phyloP scores from a whole-genome alignment of 2,113 vertebrate species.

The Okapia johnstoni region DNA sequence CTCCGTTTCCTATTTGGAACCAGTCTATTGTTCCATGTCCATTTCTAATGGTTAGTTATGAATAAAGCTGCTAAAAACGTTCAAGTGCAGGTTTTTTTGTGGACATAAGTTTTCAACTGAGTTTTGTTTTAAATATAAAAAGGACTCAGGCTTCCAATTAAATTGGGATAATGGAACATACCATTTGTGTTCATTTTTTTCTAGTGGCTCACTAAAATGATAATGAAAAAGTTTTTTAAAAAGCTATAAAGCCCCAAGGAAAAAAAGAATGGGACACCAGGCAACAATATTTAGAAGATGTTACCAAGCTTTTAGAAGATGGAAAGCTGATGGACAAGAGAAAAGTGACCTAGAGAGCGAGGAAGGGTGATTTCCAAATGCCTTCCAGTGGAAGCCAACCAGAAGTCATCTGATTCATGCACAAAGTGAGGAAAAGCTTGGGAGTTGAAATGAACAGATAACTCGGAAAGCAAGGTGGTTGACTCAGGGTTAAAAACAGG shows the following conservation, averaged over 20 bases:
- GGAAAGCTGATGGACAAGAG: not conserved
- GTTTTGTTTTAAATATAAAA: not conserved
- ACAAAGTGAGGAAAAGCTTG: not conserved
- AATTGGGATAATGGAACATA: not conserved
- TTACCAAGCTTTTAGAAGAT: not conserved
- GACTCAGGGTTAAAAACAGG: not conserved
- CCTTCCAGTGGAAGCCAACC: not conserved
- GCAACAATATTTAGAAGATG: not conserved
- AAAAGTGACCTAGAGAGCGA: not conserved
- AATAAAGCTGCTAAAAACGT: not conserved
- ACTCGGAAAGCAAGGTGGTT: not conserved
- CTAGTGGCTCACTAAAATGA: not conserved
- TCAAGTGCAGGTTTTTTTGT: not conserved
- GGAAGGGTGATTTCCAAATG: not conserved
- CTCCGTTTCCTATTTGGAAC: not conserved
- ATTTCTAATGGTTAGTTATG: not conserved
- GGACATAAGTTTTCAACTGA: not conserved
- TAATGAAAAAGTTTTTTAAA: not conserved
- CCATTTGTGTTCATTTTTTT: not conserved
- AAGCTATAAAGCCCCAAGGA: not conserved
- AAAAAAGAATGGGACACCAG: not conserved
- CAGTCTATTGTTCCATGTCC: not conserved
- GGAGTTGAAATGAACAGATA: not conserved
- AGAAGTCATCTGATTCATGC: not conserved
- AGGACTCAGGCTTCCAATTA: not conserved